Evolutionary conservation across 53 echinoderm and acorn worm genomes (phyloP).

Genomic region (Patiria pectinifera): DNA sequence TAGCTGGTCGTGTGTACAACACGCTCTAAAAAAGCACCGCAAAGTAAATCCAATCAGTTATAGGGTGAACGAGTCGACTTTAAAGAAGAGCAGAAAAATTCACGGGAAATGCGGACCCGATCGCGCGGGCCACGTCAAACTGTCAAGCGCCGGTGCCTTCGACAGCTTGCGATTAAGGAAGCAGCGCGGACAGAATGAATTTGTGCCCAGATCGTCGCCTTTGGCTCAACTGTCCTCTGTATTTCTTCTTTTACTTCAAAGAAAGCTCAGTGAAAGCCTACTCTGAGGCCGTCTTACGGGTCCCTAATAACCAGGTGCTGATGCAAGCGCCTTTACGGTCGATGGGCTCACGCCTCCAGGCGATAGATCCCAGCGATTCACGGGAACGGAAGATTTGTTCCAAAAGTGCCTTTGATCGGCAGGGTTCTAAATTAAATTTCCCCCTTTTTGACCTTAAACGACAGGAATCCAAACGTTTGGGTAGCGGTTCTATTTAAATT

Average conservation of each 20-base stretch:
- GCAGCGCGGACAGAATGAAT: constrained; percentile 20
- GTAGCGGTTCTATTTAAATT: not conserved
- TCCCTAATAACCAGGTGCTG: constrained; percentile 48
- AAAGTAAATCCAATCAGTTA: not conserved
- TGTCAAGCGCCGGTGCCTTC: not conserved
- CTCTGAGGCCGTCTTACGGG: not conserved
- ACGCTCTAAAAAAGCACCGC: too few relatives aligned
- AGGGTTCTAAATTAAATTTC: not conserved
- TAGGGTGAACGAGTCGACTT: not conserved
- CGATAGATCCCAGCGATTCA: not conserved
- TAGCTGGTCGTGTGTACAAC: too few relatives aligned
- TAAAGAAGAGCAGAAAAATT: not conserved
- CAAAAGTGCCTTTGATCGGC: not conserved
- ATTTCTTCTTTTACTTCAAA: not conserved
- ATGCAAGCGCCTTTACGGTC: constrained; percentile 28
- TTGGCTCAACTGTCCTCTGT: not conserved
- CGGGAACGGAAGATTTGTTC: not conserved
- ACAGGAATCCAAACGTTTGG: not conserved
- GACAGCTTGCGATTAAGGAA: not conserved
- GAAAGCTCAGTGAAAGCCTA: not conserved
- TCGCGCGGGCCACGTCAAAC: not conserved
- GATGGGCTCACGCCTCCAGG: constrained; percentile 14
- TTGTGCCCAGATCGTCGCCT: constrained; percentile 52
- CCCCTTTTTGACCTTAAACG: not conserved
- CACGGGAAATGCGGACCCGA: not conserved